These are phyloP conservation scores for Sclerurus mexicanus DNA, from an alignment of 2,113 vertebrate genomes.

Conservation along the genomic window DNA sequence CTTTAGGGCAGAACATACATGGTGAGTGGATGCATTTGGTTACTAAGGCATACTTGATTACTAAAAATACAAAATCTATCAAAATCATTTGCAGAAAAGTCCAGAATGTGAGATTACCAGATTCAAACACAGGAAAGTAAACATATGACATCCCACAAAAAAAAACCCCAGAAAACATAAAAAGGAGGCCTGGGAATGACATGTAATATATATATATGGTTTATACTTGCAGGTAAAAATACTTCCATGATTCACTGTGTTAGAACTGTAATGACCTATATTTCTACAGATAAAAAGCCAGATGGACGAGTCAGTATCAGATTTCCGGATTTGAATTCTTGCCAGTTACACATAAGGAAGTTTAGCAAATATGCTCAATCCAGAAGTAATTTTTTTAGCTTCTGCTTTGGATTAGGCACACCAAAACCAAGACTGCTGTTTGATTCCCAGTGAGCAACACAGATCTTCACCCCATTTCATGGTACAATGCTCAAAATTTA, in stretches of 20 bases:
- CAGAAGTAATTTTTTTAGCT: not conserved
- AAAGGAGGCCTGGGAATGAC: not conserved
- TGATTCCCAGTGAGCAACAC: not conserved
- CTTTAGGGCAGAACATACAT: not conserved
- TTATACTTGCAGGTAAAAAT: not conserved
- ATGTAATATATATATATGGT: fast-evolving
- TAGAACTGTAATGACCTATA: not conserved
- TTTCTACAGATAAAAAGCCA: not conserved
- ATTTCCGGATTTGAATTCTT: not conserved
- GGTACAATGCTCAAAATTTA: not conserved
- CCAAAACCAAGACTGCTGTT: not conserved
- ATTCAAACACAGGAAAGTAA: not conserved
- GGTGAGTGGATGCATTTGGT: not conserved
- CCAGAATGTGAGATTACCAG: not conserved
- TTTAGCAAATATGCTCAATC: not conserved
- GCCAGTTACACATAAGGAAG: not conserved
- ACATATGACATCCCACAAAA: not conserved
- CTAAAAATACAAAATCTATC: not conserved
- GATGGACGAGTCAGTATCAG: not conserved
- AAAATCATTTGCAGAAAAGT: not conserved
- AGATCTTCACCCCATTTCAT: not conserved
- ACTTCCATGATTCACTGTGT: not conserved
- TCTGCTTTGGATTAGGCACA: not conserved
- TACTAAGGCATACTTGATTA: not conserved
- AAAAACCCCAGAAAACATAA: not conserved